These are phyloP conservation scores for Callyntrura sp. DNA, from an alignment of 2,888 invertebrate species.

Conservation along the genomic window DNA sequence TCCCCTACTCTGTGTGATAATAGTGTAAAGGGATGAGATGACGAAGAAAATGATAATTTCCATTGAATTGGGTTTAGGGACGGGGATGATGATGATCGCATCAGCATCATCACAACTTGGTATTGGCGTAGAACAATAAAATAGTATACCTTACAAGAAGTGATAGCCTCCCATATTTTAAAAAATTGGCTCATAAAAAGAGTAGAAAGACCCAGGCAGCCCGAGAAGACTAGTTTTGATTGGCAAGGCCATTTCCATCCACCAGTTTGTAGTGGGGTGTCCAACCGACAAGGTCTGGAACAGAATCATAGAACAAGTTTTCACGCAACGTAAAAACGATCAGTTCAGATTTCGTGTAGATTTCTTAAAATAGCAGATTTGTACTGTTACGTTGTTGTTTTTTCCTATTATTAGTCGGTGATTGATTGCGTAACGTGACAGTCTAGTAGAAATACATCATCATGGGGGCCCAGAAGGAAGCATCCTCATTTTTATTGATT, in stretches of 20 bases:
- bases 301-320: neutral
- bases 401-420: too few relatives aligned
- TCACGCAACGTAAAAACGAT: neutral
- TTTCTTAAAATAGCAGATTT: too few relatives aligned
- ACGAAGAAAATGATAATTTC: slow-evolving; percentile 55
- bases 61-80: slow-evolving; percentile 32
- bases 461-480: neutral
- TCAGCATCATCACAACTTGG: too few relatives aligned
- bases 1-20: too few relatives aligned
- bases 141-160: neutral
- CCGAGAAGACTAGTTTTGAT: slow-evolving; percentile 29
- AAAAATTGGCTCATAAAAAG: slow-evolving; percentile 37
- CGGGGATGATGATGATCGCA: slow-evolving; percentile 35
- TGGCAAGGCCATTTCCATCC: slow-evolving; percentile 50
- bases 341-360: too few relatives aligned
- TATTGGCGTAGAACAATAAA: too few relatives aligned
- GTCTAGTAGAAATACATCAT: neutral
- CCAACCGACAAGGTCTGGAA: slow-evolving; percentile 44
- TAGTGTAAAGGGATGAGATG: slow-evolving; percentile 21
- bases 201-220: neutral
- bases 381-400: too few relatives aligned
- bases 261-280: slow-evolving; percentile 48
- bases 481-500: neutral
- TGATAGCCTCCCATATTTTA: slow-evolving; percentile 34
- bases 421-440: too few relatives aligned